phyloP scores from a whole-genome alignment of 1,140 invertebrate species.

The Anadara kagoshimensis region DNA sequence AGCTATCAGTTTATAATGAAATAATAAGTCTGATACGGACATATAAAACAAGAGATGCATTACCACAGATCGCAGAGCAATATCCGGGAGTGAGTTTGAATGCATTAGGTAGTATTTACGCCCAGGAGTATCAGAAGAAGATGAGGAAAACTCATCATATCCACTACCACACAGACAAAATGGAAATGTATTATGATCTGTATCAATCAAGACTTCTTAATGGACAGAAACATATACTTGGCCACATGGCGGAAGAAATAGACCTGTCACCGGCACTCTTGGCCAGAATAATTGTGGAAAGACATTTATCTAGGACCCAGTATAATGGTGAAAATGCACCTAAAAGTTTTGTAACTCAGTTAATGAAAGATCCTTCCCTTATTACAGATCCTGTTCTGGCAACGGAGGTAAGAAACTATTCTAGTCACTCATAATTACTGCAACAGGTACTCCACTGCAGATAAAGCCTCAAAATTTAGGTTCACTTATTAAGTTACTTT shows the following conservation, averaged over 20 bases:
- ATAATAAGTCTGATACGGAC: slow-evolving; percentile 48
- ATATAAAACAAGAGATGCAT: slow-evolving; percentile 44
- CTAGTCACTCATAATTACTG: slow-evolving; percentile 78
- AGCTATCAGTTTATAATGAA: slow-evolving; percentile 48
- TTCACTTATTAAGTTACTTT: too few relatives aligned
- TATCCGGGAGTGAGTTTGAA: slow-evolving; percentile 47
- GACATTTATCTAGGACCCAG: slow-evolving; percentile 70
- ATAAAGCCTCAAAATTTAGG: not conserved
- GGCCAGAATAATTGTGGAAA: slow-evolving; percentile 81
- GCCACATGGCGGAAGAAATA: slow-evolving; percentile 76
- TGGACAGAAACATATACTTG: slow-evolving; percentile 75
- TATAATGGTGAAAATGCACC: slow-evolving; percentile 49
- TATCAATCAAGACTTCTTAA: slow-evolving; percentile 48
- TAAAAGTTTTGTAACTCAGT: slow-evolving; percentile 75
- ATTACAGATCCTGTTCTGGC: slow-evolving; percentile 84
- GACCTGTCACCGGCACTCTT: slow-evolving; percentile 80
- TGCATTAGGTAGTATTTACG: slow-evolving; percentile 70
- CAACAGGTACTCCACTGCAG: slow-evolving; percentile 72
- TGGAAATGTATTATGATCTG: slow-evolving; percentile 59
- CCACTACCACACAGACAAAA: slow-evolving; percentile 55
- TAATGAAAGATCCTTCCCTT: slow-evolving; percentile 82
- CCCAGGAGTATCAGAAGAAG: slow-evolving; percentile 72
- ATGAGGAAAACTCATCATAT: slow-evolving; percentile 66
- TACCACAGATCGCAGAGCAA: slow-evolving; percentile 39
- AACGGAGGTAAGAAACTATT: slow-evolving; percentile 78